Conservation (phyloP, 2,113 vertebrate genomes). For the human region DNA sequence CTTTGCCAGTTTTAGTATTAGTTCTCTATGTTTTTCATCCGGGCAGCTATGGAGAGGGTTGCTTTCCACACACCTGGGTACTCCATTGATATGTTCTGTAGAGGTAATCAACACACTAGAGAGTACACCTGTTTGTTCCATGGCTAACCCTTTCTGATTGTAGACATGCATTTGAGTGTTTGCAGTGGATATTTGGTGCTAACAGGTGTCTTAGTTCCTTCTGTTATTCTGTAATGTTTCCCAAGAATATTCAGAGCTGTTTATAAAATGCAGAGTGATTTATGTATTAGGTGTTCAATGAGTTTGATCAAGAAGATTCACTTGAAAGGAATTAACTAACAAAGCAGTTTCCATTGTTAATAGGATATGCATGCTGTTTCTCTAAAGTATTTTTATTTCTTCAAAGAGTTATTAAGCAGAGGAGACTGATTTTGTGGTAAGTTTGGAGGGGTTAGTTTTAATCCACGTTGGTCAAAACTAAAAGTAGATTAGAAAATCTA, state of each 20-base stretch:
- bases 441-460: constrained; percentile 35
- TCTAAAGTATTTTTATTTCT: constrained; percentile 37
- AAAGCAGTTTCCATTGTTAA: neutral
- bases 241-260: neutral
- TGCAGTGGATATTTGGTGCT: constrained; percentile 9
- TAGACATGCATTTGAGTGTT: constrained; percentile 25
- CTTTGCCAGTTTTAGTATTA: constrained; percentile 14
- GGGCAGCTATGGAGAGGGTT: neutral
- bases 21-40: constrained; percentile 34
- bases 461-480: constrained; percentile 8
- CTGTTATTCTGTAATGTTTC: neutral
- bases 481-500: constrained; percentile 35
- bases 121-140: neutral
- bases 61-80: neutral
- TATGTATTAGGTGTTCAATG: neutral
- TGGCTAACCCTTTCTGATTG: neutral
- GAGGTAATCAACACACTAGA: neutral
- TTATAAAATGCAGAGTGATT: constrained; percentile 13
- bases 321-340: constrained; percentile 19
- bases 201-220: neutral
- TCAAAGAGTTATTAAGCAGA: constrained; percentile 26
- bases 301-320: constrained; percentile 26
- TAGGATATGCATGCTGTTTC: neutral
- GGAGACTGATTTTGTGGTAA: constrained; percentile 46
- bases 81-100: neutral